Conservation (phyloP, 2,797 vertebrate genomes). For the Sebastes reedi region DNA sequence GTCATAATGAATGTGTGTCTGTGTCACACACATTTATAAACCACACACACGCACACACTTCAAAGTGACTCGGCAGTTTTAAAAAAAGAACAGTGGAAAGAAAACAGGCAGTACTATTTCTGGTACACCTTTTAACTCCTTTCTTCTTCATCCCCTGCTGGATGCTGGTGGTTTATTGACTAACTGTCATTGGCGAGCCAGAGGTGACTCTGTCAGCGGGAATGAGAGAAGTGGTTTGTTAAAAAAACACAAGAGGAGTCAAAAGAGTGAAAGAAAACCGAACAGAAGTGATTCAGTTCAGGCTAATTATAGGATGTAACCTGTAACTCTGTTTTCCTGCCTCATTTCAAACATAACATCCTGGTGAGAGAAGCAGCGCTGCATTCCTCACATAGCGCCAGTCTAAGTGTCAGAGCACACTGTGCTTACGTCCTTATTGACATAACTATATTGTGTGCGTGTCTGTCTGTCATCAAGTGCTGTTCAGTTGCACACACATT, state of each 20-base stretch:
- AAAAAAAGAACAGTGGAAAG: constrained; percentile 14
- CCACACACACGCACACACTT: constrained; percentile 9
- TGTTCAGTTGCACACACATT: not conserved
- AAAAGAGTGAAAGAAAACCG: constrained; percentile 6
- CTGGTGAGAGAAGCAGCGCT: constrained; percentile 11
- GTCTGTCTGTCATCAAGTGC: not conserved
- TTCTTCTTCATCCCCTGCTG: constrained; percentile 10
- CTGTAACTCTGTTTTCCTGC: constrained; percentile 26
- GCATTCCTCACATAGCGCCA: constrained; percentile 45
- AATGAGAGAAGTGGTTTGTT: constrained; percentile 6
- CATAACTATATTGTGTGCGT: not conserved
- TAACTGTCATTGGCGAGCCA: constrained; percentile 37
- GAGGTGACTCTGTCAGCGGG: constrained; percentile 33
- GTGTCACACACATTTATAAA: not conserved
- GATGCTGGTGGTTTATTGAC: constrained; percentile 38
- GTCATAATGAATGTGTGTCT: constrained; percentile 19
- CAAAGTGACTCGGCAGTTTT: constrained; percentile 55
- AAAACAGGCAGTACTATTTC: constrained; percentile 43
- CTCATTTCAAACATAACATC: constrained; percentile 30
- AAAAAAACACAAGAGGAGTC: not conserved
- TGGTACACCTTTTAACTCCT: constrained; percentile 44
- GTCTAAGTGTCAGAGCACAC: not conserved
- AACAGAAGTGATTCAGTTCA: not conserved
- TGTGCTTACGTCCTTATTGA: not conserved
- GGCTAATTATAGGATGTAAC: constrained; percentile 11